phyloP scores from a whole-genome alignment of 2,888 invertebrate genomes.

The Drosophila sordidula region DNA sequence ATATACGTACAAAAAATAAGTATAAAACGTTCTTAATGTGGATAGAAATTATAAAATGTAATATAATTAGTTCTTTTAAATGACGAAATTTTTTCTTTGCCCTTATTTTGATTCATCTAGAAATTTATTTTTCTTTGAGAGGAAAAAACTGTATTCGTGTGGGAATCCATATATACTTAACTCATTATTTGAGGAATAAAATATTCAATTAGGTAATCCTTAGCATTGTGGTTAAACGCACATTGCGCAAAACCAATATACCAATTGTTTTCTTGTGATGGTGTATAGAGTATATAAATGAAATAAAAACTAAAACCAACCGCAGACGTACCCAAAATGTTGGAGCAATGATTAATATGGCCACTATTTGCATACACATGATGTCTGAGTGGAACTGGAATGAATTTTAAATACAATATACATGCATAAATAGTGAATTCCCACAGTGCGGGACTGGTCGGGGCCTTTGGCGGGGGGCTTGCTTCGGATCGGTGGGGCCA shows the following conservation, averaged over 20 bases:
- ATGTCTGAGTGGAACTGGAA: conserved; percentile 51
- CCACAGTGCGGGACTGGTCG: conserved; percentile 2
- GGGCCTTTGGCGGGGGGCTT: not conserved
- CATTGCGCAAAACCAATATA: not conserved
- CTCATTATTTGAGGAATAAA: too few relatives aligned
- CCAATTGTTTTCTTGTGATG: not conserved
- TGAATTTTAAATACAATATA: conserved; percentile 63
- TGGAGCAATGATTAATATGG: conserved; percentile 69
- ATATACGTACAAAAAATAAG: too few relatives aligned
- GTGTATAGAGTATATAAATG: not conserved
- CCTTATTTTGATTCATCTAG: too few relatives aligned
- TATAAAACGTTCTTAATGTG: too few relatives aligned
- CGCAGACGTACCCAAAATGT: conserved; percentile 31
- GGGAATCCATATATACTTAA: too few relatives aligned
- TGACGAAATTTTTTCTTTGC: too few relatives aligned
- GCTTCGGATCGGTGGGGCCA: conserved; percentile 24
- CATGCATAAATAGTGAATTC: not conserved
- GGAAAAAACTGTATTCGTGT: too few relatives aligned
- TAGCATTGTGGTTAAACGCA: too few relatives aligned
- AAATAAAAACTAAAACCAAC: conserved; percentile 18
- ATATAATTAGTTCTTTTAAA: too few relatives aligned
- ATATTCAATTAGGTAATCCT: too few relatives aligned
- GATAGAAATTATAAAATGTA: too few relatives aligned
- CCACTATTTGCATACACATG: conserved; percentile 74
- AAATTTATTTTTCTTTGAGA: too few relatives aligned